A percentile compares a stretch with the other conserved stretches of the same genome.
These are phyloP conservation scores for Pantherophis alleghaniensis DNA, from an alignment of 2,797 vertebrate species.

Conservation along the genomic window DNA sequence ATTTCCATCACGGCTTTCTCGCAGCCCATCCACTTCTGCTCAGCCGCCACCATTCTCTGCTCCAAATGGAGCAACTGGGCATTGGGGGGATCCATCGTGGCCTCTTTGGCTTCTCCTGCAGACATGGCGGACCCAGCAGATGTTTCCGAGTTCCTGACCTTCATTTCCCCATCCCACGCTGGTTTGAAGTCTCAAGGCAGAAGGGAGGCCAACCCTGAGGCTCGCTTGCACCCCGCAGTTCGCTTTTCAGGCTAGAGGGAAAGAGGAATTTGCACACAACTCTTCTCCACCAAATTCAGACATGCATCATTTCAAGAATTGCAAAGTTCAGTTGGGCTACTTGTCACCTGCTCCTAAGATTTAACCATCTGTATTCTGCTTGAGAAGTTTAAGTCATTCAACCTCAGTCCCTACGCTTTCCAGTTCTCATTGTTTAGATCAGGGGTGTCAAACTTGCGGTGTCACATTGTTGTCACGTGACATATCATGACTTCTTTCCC, in stretches of 20 bases:
- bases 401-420: not conserved
- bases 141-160: not conserved
- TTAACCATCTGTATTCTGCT: not conserved
- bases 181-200: not conserved
- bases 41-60: not conserved
- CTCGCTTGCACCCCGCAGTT: too few species aligned
- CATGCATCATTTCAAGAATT: not conserved
- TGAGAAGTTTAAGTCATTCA: not conserved
- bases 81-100: accelerated
- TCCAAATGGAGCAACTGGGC: conserved; percentile 1
- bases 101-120: not conserved
- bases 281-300: not conserved
- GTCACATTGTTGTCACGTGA: too few species aligned
- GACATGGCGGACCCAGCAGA: not conserved
- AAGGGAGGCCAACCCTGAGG: too few species aligned
- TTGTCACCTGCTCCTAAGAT: not conserved
- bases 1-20: conserved; percentile 5
- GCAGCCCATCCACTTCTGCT: not conserved
- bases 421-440: not conserved
- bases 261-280: not conserved
- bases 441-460: too few species aligned
- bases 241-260: not conserved
- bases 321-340: not conserved
- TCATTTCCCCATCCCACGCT: not conserved
- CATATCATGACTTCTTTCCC: too few species aligned